Base-by-base conservation (phyloP, 2,888 invertebrate genomes). In the Amorpha juglandis region DNA sequence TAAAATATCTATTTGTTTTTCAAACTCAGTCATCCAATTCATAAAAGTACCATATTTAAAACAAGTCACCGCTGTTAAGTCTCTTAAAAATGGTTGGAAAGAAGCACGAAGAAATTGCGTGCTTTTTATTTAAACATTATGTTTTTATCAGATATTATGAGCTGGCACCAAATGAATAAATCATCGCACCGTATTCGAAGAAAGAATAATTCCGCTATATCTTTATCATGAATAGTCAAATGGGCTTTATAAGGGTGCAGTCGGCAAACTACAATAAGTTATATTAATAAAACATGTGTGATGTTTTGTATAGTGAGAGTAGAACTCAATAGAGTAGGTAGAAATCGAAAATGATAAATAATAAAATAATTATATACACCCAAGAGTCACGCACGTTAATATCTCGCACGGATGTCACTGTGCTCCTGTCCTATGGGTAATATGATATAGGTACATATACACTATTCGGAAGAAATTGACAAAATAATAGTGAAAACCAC, bases 241-340 rank as follows among this genome's bases (percentile, higher is more conserved):
- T 14, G 48, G 55, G 69, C 78, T 80, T 68, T 78, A 80, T 78
- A 86, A 81, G 81, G 82, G 69, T 71, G 74, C 73, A 74, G 71
- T 66, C 71, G 53, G 52, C 33, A 35, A 68, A 76, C 65, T 75
- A 87, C 86, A 88, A 88, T 86, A 84, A 80, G 78, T 74, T 75
- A 83, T 84, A 88, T 89, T 87, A 89, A 89, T 89, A 90, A 87
- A 89, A 88, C 88, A 88, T 77, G 75, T 76, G 73, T 71, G 71
- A 6, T 6, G 58, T 19, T 58, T 6, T 19, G 19, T 19, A 21
- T 19, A 58, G 58, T 19, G 42, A 58, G 58, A 58, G 58, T 58
- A 12, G 42, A 58, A 42, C 38, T 12, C 19, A n/a, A 11, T n/a
- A 42, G 58, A 42, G 19, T 12, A 19, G 4, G 11, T 16, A 58